Evolutionary conservation across 2,113 vertebrate species (phyloP), one percentile per base, ranked within the genome.

Genomic region (Pituophis catenifer): DNA sequence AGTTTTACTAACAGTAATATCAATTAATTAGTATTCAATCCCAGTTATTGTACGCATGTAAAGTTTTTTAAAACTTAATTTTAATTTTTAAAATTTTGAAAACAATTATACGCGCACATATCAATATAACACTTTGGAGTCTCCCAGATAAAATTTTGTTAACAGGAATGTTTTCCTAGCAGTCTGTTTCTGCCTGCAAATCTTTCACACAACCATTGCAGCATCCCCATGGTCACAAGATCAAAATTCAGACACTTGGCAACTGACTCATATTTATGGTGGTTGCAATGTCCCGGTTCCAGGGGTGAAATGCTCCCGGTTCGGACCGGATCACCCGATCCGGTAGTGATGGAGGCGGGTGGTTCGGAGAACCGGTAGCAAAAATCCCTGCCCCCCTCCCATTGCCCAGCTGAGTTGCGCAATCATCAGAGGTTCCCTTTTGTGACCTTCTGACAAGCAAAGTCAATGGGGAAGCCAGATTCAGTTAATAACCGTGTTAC

Each of bases 21-120:
- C 17, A 38, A 21, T 81, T 75, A 75, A 75, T 81, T 81, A 54
- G 23, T 90, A 92, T 89, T 89, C 93, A 13, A 95, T 94, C 57
- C 54, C 38, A 54, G 17, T 90, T 91, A 91, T 55, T 92, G 75
- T 92, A 94, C 65, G 17, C 11, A 48, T 89, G 58, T 89, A 13
- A 44, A 24, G 33, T 23, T 38, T 53, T 54, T 88, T 17, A n/a
- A 88, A 86, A 19, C n/a, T 75, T 75, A 86, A 48, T 21, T 23
- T 52, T n/a, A 88, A 33, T 88, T 70, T 75, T 33, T 75, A 33
- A 75, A 75, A 33, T 75, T 75, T 26, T 12, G 29, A 65, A 65
- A 52, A 62, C 8, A 29, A n/a, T 38, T 33, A 89, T 21, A 88
- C 1, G 1, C 19, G 8, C 54, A n/a, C 3, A 23, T 57, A 33